A percentile compares a stretch with the other conserved stretches of the same genome.
Conservation (phyloP, 2,888 invertebrate genomes). For the Plebejus anna region DNA sequence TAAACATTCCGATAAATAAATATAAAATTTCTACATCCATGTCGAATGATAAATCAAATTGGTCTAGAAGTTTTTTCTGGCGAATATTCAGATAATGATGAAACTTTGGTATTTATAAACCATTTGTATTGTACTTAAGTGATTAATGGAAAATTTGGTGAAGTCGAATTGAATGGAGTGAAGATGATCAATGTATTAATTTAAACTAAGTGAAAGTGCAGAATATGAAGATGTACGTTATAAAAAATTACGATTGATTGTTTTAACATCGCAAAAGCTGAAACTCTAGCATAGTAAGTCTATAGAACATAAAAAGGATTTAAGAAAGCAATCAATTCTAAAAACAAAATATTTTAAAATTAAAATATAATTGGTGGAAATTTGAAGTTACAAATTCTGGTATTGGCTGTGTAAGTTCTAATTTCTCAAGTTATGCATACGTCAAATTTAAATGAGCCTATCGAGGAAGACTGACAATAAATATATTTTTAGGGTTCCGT, state of each 20-base stretch:
- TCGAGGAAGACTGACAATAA: too few species aligned
- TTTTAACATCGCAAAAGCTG: too few species aligned
- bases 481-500: too few species aligned
- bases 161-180: background rate
- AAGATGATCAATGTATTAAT: background rate
- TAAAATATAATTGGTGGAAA: too few species aligned
- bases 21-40: background rate
- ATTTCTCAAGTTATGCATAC: too few species aligned
- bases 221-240: background rate
- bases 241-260: background rate
- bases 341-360: too few species aligned
- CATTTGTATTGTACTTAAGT: constrained; percentile 5
- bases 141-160: background rate
- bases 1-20: background rate
- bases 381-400: too few species aligned
- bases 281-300: too few species aligned
- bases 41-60: constrained; percentile 16
- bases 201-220: constrained; percentile 7
- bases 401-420: too few species aligned
- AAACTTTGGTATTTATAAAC: constrained; percentile 24
- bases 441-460: too few species aligned
- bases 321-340: too few species aligned
- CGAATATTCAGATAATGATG: constrained; percentile 22
- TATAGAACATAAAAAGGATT: too few species aligned
- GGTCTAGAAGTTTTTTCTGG: constrained; percentile 14